Evolutionary conservation across 2,797 vertebrate species (phyloP), one percentile per base, ranked within the genome.

Genomic region (Sebastes umbrosus): DNA sequence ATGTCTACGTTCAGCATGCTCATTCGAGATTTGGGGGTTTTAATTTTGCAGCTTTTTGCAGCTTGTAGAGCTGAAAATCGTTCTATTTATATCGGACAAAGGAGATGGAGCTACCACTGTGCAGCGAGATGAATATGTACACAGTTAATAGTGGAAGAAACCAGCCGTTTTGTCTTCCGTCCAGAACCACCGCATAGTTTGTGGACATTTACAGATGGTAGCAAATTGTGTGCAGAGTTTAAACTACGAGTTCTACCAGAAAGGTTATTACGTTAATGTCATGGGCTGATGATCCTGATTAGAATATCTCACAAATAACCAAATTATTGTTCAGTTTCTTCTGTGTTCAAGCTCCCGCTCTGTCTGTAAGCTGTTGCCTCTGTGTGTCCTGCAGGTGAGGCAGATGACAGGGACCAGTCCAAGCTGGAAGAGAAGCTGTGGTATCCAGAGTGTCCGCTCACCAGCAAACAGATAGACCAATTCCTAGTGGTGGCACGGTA

Each of bases 401-500:
- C 96, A 90, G 98, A 99, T 90, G 97, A 98, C 91, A 94, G 98
- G 94, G 98, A 99, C 95, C 98, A 99, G 94, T 94, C 97, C 87
- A 98, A 99, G 92, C 91, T 99, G 94, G 98, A 99, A 94, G 96
- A 98, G 92, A 99, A 98, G 95, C 97, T 98, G 84, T 99, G 98
- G 98, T 97, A 99, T 94, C 98, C 98, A 91, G 97, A 99, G 93
- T 98, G 97, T 90, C 97, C 97, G 39, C 97, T 99, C 90, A 97
- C 96, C 79, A 98, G 97, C 94, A 98, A 97, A 93, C 98, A 99
- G 95, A 99, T 99, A 93, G 98, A 99, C 97, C 98, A 99, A 92
- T 99, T 99, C 95, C 95, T 99, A 88, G 98, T 99, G 90, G 97
- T 99, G 92, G 98, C 98, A 88, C 96, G 98, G 98, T 99, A 95